Percentiles rank a stretch among this genome's conserved stretches.
phyloP scores from a whole-genome alignment of 2,797 vertebrate species.

The Mormyrus hasselquistii region DNA sequence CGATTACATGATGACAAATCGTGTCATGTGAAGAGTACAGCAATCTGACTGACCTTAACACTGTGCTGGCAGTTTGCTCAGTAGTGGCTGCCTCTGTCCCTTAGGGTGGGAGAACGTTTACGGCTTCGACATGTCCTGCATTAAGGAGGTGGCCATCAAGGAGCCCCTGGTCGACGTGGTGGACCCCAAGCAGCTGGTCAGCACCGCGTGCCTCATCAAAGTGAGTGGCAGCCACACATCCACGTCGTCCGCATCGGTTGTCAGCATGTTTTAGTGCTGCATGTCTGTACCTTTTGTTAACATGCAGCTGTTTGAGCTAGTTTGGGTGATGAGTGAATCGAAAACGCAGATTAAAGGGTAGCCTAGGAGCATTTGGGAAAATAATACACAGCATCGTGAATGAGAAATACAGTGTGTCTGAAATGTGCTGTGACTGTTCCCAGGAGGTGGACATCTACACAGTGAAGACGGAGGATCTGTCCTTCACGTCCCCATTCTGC shows the following conservation, averaged over 20 bases:
- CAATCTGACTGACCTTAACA: background rate
- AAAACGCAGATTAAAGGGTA: background rate
- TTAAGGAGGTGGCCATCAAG: slow-evolving; percentile 90
- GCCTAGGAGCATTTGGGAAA: background rate
- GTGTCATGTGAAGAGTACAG: background rate
- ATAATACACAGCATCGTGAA: background rate
- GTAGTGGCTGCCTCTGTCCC: background rate
- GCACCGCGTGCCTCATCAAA: slow-evolving; percentile 87
- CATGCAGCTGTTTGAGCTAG: background rate
- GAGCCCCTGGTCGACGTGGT: slow-evolving; percentile 88
- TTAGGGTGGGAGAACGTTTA: slow-evolving; percentile 95
- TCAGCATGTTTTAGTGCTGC: background rate
- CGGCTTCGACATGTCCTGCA: slow-evolving; percentile 91
- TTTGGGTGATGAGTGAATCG: background rate
- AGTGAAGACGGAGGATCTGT: slow-evolving; percentile 84
- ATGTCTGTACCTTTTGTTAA: background rate
- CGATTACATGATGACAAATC: background rate
- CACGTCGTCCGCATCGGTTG: background rate
- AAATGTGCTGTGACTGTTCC: background rate
- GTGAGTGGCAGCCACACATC: slow-evolving; percentile 45
- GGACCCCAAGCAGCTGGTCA: slow-evolving; percentile 87
- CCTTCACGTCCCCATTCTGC: slow-evolving; percentile 90
- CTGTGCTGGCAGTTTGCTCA: background rate
- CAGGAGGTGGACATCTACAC: slow-evolving; percentile 95
- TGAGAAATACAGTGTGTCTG: background rate